phyloP scores from a whole-genome alignment of 2,113 vertebrate genomes.

The Limnothrissa miodon region DNA sequence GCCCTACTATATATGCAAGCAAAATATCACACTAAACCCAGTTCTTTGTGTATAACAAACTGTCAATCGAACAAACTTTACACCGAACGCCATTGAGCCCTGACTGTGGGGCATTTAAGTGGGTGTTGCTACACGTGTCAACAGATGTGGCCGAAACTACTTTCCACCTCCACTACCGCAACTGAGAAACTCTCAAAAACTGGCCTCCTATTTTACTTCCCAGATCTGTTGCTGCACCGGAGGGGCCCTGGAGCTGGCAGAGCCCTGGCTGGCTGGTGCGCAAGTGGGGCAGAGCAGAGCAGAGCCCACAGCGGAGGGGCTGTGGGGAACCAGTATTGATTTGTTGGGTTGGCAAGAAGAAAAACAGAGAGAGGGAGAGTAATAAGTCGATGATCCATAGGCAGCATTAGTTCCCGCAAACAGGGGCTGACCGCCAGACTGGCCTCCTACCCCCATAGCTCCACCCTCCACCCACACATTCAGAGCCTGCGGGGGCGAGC shows the following conservation, averaged over 20 bases:
- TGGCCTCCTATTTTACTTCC: background rate
- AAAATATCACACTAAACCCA: background rate
- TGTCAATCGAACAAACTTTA: too few relatives aligned
- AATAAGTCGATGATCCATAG: background rate
- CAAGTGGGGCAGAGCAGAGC: background rate
- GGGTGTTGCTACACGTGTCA: background rate
- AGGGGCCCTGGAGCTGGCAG: background rate
- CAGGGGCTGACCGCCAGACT: background rate
- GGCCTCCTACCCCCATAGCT: background rate
- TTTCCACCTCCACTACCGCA: background rate
- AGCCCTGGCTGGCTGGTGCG: background rate
- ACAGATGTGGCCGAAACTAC: background rate
- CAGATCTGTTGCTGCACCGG: background rate
- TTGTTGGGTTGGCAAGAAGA: background rate
- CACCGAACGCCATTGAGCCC: too few relatives aligned
- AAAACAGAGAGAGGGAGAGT: too few relatives aligned
- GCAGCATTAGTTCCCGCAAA: background rate
- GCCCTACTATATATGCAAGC: background rate
- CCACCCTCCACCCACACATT: background rate
- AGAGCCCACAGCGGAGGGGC: background rate
- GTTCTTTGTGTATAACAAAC: too few relatives aligned
- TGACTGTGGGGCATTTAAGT: background rate
- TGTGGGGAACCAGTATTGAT: background rate
- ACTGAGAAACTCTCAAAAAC: background rate
- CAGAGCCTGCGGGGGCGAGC: background rate